Base-by-base conservation (phyloP, 2,797 vertebrate genomes). In the Rhadinocentrus ornatus region DNA sequence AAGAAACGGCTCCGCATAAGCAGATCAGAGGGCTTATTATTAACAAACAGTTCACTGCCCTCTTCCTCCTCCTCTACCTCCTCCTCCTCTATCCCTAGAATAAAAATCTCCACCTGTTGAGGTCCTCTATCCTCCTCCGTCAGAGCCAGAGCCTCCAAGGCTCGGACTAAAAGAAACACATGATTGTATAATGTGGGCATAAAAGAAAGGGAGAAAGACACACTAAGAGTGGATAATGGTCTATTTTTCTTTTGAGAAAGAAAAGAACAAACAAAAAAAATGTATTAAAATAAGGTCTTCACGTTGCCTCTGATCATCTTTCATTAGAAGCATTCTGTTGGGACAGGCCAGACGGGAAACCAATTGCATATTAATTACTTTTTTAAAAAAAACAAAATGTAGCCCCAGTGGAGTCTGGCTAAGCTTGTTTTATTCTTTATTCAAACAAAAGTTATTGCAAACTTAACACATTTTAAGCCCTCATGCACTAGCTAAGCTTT, bases 101-200 rank as follows among this genome's bases (percentile, higher is more conserved):
- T 86, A 86, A 86, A 88, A 85, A 78, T 78, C 73, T 83, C 83
- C 86, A 91, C 92, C 91, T 92, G 92, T 93, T 91, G 90, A 86
- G 69, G 83, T 81, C 81, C 69, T 85, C 80, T 62, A 75, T 87
- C 84, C 85, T 90, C 88, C 89, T 85, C 85, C 78, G 52, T 87
- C 85, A 79, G 68, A 80, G 73, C 72, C 48, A 4, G 35, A 83
- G 87, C 88, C 86, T 86, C 66, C 35, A 0, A 84, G 88, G 86
- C 89, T 81, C 71, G 67, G 66, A 88, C 84, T 82, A 75, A 90
- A 91, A 88, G 89, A 79, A 89, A 81, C 73, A 83, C 80, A 82
- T 61, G 46, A 80, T 91, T 92, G 86, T 87, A 62, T 91, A 92
- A 92, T 77, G 8, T 27, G 39, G 67, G 71, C 75, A 86, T 75